Evolutionary conservation across 2,797 vertebrate species (phyloP).

Genomic region (Austrolebias charrua): DNA sequence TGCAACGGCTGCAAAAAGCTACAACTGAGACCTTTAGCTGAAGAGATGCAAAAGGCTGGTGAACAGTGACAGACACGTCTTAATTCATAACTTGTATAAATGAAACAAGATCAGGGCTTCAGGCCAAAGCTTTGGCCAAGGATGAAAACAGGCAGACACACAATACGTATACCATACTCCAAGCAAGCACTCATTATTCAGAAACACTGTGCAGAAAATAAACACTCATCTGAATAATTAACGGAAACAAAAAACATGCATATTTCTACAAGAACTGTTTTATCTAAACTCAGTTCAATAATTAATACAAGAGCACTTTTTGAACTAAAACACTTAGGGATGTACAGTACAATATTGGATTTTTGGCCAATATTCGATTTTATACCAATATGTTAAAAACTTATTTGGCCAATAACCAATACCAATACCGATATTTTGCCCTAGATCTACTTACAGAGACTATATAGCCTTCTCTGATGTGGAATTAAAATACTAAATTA

Average conservation of each 20-base stretch:
- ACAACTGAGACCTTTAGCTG: constrained; percentile 26
- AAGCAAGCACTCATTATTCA: constrained; percentile 45
- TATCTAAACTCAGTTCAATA: too few species aligned
- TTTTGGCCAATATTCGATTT: too few species aligned
- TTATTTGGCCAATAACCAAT: too few species aligned
- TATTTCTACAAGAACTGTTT: too few species aligned
- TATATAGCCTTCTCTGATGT: too few species aligned
- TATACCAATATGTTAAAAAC: too few species aligned
- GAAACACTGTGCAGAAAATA: constrained; percentile 48
- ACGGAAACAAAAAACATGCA: constrained; percentile 14
- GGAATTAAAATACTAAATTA: too few species aligned
- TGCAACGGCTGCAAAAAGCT: constrained; percentile 27
- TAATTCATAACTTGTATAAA: constrained; percentile 67
- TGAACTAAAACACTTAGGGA: too few species aligned
- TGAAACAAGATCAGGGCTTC: constrained; percentile 63
- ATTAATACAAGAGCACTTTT: too few species aligned
- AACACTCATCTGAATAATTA: constrained; percentile 51
- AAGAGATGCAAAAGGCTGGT: constrained; percentile 33
- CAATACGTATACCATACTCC: constrained; percentile 1
- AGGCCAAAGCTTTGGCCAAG: constrained; percentile 45
- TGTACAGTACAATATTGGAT: too few species aligned
- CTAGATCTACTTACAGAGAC: too few species aligned
- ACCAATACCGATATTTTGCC: too few species aligned
- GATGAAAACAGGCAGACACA: constrained; percentile 14
- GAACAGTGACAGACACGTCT: constrained; percentile 58